Base-by-base conservation (phyloP, 2,888 invertebrate species). In the Congeria kusceri region DNA sequence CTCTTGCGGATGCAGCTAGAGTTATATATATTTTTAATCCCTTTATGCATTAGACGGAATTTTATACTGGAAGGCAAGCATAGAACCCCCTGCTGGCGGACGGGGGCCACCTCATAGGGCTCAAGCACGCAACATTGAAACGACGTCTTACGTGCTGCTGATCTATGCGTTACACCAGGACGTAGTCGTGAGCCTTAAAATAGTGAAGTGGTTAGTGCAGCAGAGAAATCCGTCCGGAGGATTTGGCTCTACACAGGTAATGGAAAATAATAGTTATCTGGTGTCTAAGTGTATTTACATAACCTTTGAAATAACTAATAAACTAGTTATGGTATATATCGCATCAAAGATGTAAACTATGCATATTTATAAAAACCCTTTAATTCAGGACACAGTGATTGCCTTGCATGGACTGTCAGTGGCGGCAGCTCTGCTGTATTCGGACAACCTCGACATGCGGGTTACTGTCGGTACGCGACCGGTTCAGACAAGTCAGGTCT, bases 401-500 rank as follows among this genome's bases (percentile, higher is more conserved):
- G 93, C 90, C 18, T 85, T 94, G 29, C 91, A 93, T 82, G 92
- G 93, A 13, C 78, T 94, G 61, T 90, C 93, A 5, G 85, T 87
- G 57, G 88, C 90, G 66, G 92, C 91, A 3, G 73, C 80, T n/a
- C 64, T 88, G 20, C 74, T 82, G 0, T 83, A 75, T 28, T 65
- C 77, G 2, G 47, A 76, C 2, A 56, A 76, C 9, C 75, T 84
- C 56, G 66, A 65, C 20, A 53, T 82, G 28, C 25, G 57, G 11
- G 67, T 80, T 4, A 25, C 39, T 1, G 58, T 75, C n/a, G 47
- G 47, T 7, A 56, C 63, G 15, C 47, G 49, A 25, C 29, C 71
- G 9, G 25, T 29, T 9, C n/a, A 23, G 11, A 65, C 67, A 15
- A 25, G 23, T 23, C 64, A 77, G 28, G 28, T 46, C 13, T 81